phyloP scores from a whole-genome alignment of 2,797 vertebrate species.

The Choloepus didactylus region DNA sequence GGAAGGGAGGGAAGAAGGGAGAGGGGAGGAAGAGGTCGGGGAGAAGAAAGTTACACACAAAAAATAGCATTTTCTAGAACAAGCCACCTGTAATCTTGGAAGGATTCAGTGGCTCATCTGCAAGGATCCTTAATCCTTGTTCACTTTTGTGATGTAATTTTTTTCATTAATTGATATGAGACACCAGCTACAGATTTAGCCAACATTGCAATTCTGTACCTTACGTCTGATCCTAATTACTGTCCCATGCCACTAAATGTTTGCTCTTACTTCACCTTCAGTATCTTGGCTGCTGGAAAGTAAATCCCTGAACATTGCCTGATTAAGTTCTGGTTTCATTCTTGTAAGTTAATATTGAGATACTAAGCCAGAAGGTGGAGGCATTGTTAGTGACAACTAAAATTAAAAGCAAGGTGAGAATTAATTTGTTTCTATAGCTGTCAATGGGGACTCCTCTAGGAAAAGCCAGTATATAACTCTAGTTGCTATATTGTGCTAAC shows the following conservation, averaged over 20 bases:
- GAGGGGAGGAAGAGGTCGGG: background rate
- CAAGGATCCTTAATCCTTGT: background rate
- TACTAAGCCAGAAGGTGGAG: conserved; percentile 69
- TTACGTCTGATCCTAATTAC: conserved; percentile 68
- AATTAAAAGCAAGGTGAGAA: conserved; percentile 79
- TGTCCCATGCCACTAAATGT: conserved; percentile 70
- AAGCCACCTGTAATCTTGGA: conserved; percentile 6
- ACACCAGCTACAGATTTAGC: conserved; percentile 25
- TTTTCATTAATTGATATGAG: conserved; percentile 75
- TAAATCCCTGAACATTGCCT: conserved; percentile 77
- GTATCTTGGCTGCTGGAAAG: conserved; percentile 69
- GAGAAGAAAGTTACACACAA: background rate
- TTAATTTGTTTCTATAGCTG: conserved; percentile 72
- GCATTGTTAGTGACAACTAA: conserved; percentile 64
- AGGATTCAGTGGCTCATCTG: background rate
- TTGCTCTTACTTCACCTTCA: conserved; percentile 80
- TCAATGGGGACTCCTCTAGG: conserved; percentile 54
- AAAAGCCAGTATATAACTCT: background rate
- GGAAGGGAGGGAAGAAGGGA: background rate
- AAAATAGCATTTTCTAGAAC: background rate
- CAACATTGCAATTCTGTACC: conserved; percentile 55
- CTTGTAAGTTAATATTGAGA: conserved; percentile 76
- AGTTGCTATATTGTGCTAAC: background rate
- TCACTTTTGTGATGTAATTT: background rate
- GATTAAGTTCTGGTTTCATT: conserved; percentile 73